phyloP scores from a whole-genome alignment of 2,113 vertebrate species.

The Trematomus loennbergii region DNA sequence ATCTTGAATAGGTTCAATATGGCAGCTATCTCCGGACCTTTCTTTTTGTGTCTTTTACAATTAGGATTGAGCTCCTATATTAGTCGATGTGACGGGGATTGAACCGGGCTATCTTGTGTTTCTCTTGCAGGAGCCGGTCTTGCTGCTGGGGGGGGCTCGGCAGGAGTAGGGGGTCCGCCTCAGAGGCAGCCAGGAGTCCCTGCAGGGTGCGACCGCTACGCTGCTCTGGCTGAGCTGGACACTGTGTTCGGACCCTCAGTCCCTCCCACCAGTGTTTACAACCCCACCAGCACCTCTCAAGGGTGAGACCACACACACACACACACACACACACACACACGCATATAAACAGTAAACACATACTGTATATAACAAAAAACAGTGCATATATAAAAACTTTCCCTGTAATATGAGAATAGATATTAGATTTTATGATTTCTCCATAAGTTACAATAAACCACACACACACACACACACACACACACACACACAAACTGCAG shows the following conservation, averaged over 20 bases:
- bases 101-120: conserved; percentile 35
- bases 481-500: no score
- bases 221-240: conserved; percentile 91
- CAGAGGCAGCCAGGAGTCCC: conserved; percentile 82
- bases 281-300: conserved; percentile 87
- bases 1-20: conserved; percentile 65
- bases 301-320: conserved; percentile 79
- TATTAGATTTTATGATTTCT: no score
- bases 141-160: conserved; percentile 83
- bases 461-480: no score
- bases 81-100: neutral
- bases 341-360: no score
- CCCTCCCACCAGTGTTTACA: conserved; percentile 88
- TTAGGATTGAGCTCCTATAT: neutral
- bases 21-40: conserved; percentile 59
- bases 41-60: conserved; percentile 22
- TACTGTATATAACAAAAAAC: no score
- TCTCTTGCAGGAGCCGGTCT: conserved; percentile 67
- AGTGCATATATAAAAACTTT: no score
- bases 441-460: no score
- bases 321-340: neutral
- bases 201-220: conserved; percentile 90
- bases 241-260: conserved; percentile 90
- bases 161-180: conserved; percentile 77
- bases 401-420: no score